A percentile compares a stretch with the other conserved stretches of the same genome.
These are phyloP conservation scores for Scalopus aquaticus DNA, from an alignment of 2,113 vertebrate species.

Conservation along the genomic window DNA sequence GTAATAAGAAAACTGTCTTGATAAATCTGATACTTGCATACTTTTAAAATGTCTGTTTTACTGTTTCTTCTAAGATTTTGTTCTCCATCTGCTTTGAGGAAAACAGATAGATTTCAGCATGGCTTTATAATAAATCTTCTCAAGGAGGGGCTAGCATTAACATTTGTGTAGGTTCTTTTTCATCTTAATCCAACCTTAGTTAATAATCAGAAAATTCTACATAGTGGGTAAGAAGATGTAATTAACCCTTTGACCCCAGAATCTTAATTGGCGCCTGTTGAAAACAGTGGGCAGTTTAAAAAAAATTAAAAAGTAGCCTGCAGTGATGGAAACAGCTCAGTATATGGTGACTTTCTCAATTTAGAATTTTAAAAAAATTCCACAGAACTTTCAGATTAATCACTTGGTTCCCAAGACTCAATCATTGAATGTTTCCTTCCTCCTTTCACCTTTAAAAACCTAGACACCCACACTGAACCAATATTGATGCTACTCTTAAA, in stretches of 20 bases:
- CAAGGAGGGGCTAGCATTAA: conserved; percentile 86
- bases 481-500: conserved; percentile 37
- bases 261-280: conserved; percentile 92
- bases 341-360: conserved; percentile 83
- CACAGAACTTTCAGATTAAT: conserved; percentile 82
- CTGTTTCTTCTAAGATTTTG: conserved; percentile 82
- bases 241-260: conserved; percentile 92
- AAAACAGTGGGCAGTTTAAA: conserved; percentile 87
- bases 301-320: conserved; percentile 83
- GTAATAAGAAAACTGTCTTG: conserved; percentile 83
- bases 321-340: conserved; percentile 84
- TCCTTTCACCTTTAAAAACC: conserved; percentile 63
- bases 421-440: conserved; percentile 39
- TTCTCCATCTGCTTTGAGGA: conserved; percentile 83
- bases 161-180: conserved; percentile 87
- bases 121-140: conserved; percentile 88
- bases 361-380: conserved; percentile 70
- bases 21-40: conserved; percentile 79
- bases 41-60: conserved; percentile 83
- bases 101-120: conserved; percentile 84
- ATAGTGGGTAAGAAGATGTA: conserved; percentile 92
- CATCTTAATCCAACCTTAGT: conserved; percentile 89
- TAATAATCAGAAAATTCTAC: conserved; percentile 91
- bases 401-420: conserved; percentile 70
- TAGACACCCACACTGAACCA: conserved; percentile 47